phyloP scores from a whole-genome alignment of 2,113 vertebrate genomes.

The Poeciliopsis turrubarensis region DNA sequence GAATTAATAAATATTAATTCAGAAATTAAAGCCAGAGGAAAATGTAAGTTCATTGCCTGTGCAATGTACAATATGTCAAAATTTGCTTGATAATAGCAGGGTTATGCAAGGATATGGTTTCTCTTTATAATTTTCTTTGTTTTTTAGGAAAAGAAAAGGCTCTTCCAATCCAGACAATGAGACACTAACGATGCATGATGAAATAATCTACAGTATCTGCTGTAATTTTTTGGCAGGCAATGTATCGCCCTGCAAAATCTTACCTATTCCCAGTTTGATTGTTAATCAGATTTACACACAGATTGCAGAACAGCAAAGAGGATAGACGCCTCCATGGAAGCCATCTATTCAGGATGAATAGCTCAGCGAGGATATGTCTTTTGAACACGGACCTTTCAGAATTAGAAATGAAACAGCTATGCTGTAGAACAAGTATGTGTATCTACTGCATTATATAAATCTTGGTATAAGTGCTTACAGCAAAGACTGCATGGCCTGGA shows the following conservation, averaged over 20 bases:
- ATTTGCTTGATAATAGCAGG: no score
- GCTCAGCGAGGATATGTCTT: constrained; percentile 10
- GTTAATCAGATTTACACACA: constrained; percentile 10
- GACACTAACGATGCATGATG: constrained; percentile 7
- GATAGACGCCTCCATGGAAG: constrained; percentile 16
- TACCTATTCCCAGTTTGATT: constrained; percentile 15
- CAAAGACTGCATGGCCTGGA: no score
- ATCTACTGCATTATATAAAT: not conserved
- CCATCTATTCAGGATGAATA: constrained; percentile 13
- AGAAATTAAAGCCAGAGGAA: no score
- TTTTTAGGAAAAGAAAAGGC: not conserved
- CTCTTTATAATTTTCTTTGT: not conserved
- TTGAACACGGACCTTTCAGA: constrained; percentile 8
- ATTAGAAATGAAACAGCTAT: constrained; percentile 23
- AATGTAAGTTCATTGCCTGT: not conserved
- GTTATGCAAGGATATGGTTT: not conserved
- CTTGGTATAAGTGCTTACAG: no score
- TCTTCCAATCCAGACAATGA: no score
- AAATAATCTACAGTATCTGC: constrained; percentile 13
- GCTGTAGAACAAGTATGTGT: constrained; percentile 13
- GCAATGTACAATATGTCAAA: not conserved
- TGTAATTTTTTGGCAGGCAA: constrained; percentile 8
- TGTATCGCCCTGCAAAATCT: not conserved
- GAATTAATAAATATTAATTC: no score
- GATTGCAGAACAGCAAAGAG: constrained; percentile 25